phyloP scores from a whole-genome alignment of 2,797 vertebrate species.

The Echeneis naucrates region DNA sequence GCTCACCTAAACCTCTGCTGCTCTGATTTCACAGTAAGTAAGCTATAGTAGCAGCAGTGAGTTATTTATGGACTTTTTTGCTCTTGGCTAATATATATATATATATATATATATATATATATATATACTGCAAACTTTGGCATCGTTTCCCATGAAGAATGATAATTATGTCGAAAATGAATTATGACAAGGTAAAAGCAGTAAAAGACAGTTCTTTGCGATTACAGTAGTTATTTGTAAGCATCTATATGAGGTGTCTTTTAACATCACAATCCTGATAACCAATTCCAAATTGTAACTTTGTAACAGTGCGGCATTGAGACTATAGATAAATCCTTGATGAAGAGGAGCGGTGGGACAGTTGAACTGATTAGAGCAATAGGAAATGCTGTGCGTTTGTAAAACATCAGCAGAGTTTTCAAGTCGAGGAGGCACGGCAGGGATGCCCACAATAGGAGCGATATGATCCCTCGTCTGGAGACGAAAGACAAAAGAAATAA shows the following conservation, averaged over 20 bases:
- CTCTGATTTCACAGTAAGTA: neutral
- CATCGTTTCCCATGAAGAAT: neutral
- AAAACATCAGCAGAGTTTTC: neutral
- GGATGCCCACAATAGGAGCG: conserved; percentile 13
- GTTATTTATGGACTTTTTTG: neutral
- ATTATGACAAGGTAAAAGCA: no score
- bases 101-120: no score
- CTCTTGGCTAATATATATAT: no score
- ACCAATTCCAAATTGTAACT: no score
- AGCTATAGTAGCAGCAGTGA: neutral
- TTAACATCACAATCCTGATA: no score
- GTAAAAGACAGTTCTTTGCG: no score
- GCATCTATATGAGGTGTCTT: no score
- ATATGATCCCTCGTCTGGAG: conserved; percentile 17
- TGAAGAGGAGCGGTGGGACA: neutral
- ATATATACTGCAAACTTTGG: neutral
- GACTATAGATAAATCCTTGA: neutral
- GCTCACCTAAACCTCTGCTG: neutral
- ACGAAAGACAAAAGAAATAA: conserved; percentile 40
- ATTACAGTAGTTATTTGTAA: no score
- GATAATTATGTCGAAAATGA: no score
- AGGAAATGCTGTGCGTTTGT: conserved; percentile 12
- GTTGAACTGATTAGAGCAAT: neutral
- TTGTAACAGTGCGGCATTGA: neutral
- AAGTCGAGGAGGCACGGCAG: neutral